A percentile compares a stretch with the other conserved stretches of the same genome.
Conservation (phyloP, 1,140 invertebrate species). For the Mactra quadrangularis region DNA sequence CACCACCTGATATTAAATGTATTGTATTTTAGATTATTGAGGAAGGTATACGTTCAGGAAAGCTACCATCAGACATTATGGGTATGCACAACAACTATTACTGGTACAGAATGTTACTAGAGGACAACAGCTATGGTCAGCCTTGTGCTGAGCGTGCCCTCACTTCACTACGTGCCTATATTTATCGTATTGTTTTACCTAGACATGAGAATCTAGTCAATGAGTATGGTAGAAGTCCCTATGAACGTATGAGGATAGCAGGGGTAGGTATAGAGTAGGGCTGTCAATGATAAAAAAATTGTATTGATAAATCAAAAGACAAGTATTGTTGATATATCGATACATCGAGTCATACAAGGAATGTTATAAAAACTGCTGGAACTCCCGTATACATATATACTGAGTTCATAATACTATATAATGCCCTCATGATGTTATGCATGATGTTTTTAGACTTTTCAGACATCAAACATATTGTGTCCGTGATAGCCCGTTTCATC, state of each 20-base stretch:
- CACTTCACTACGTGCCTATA: constrained; percentile 68
- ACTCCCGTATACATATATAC: too few species aligned
- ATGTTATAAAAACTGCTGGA: too few species aligned
- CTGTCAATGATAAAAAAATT: too few species aligned
- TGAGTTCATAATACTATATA: too few species aligned
- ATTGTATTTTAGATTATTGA: constrained; percentile 57
- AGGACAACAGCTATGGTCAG: constrained; percentile 70
- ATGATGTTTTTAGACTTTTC: too few species aligned
- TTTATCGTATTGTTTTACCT: constrained; percentile 79
- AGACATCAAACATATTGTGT: too few species aligned
- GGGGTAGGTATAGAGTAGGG: constrained; percentile 56
- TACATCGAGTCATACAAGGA: too few species aligned
- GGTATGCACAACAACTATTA: constrained; percentile 78
- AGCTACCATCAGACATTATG: constrained; percentile 69
- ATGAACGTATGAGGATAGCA: constrained; percentile 59
- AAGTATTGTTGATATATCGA: too few species aligned
- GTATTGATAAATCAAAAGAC: too few species aligned
- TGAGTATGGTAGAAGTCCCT: constrained; percentile 77
- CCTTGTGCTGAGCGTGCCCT: constrained; percentile 74
- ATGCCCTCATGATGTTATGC: too few species aligned
- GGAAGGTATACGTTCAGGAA: constrained; percentile 59
- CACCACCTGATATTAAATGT: too few species aligned
- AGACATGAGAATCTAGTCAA: constrained; percentile 71
- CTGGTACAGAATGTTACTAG: constrained; percentile 79
- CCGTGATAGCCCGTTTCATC: too few species aligned